These are phyloP conservation scores for Stichodactyla mertensii DNA, from an alignment of 64 coral and sea anemone species.

Conservation along the genomic window DNA sequence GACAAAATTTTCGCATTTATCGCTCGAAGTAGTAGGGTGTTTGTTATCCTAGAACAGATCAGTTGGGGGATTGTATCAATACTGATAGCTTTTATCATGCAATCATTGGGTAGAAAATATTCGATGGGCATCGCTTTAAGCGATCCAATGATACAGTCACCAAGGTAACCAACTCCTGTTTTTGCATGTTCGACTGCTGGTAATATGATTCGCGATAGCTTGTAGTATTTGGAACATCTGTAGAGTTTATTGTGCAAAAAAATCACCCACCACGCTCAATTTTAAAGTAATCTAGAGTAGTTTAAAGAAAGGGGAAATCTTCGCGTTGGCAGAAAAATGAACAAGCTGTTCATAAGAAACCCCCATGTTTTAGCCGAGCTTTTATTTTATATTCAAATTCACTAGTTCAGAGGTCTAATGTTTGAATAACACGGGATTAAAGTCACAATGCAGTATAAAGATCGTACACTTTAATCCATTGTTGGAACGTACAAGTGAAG, in stretches of 20 bases:
- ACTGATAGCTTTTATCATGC: neutral
- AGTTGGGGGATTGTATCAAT: neutral
- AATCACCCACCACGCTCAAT: neutral
- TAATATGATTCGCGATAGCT: neutral
- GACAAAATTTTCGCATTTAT: neutral
- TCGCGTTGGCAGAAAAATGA: neutral
- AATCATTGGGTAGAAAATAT: neutral
- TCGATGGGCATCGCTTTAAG: neutral
- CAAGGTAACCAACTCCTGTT: neutral
- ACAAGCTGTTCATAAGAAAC: neutral
- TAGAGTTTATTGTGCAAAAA: neutral
- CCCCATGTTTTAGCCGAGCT: neutral
- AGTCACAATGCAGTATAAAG: neutral
- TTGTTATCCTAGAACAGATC: neutral
- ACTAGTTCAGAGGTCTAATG: neutral
- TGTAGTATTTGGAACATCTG: neutral
- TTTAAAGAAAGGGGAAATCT: neutral
- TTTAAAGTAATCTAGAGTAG: neutral
- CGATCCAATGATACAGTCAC: neutral
- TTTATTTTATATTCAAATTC: neutral
- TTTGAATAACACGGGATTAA: constrained; percentile 1
- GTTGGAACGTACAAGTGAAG: neutral
- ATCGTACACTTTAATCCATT: neutral
- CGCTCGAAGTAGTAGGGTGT: neutral
- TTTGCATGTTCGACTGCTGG: neutral